phyloP scores from a whole-genome alignment of 92 coral and sea anemone genomes.

The Epizoanthus stellaris region DNA sequence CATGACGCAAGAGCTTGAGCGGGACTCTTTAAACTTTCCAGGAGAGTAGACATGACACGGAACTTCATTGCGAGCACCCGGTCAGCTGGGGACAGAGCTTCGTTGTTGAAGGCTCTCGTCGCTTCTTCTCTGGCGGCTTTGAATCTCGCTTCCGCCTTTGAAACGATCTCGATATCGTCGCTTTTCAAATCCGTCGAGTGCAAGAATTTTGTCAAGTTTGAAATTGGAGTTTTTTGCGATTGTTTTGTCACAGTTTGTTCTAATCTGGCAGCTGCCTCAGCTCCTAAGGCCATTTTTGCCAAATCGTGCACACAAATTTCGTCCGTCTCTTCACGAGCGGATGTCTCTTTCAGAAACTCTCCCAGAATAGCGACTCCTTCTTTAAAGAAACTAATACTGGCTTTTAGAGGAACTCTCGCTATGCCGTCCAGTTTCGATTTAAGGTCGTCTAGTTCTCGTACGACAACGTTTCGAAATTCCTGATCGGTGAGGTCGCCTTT shows the following conservation, averaged over 20 bases:
- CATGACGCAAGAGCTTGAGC: slow-evolving; percentile 12
- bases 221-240: neutral
- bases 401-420: neutral
- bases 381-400: too few species aligned
- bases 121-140: slow-evolving; percentile 40
- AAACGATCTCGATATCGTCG: neutral
- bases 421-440: too few species aligned
- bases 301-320: too few species aligned
- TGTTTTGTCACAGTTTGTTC: slow-evolving; percentile 1
- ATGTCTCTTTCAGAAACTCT: too few species aligned
- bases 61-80: too few species aligned
- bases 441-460: too few species aligned
- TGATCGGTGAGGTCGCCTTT: neutral
- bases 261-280: neutral
- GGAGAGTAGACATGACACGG: slow-evolving; percentile 24
- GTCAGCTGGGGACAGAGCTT: too few species aligned
- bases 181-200: slow-evolving; percentile 1
- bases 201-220: neutral
- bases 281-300: too few species aligned
- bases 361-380: too few species aligned
- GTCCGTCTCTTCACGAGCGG: too few species aligned
- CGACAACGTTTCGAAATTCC: too few species aligned
- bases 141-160: slow-evolving; percentile 27
- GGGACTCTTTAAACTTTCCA: slow-evolving; percentile 42
- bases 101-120: slow-evolving; percentile 16